These are phyloP conservation scores for Hypothenemus hampei DNA, from an alignment of 1,140 invertebrate species.

Conservation along the genomic window DNA sequence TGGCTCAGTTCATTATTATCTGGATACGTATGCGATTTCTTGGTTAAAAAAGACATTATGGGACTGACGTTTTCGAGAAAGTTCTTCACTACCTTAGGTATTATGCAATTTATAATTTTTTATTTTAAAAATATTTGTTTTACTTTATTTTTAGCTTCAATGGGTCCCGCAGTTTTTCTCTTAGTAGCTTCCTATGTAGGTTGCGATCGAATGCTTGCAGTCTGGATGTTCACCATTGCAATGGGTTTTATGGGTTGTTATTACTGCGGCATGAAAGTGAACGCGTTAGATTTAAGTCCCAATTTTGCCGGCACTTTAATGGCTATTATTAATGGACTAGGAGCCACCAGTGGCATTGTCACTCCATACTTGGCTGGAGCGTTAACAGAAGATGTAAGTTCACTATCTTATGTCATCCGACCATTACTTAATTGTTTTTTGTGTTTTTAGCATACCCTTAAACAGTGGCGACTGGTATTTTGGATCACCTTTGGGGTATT, in stretches of 20 bases:
- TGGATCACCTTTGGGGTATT: conserved; percentile 75
- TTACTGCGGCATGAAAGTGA: conserved; percentile 74
- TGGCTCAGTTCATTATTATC: conserved; percentile 65
- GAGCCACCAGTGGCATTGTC: conserved; percentile 77
- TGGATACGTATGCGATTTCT: conserved; percentile 63
- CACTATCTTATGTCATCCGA: too few species aligned
- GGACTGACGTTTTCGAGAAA: conserved; percentile 61
- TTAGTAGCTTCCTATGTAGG: conserved; percentile 76
- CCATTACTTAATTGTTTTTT: too few species aligned
- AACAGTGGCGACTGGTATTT: conserved; percentile 77
- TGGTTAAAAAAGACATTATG: conserved; percentile 55
- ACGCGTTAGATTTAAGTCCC: conserved; percentile 77
- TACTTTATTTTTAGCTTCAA: conserved; percentile 62
- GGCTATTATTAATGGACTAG: conserved; percentile 80
- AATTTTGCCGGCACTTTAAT: conserved; percentile 80
- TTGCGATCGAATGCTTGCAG: conserved; percentile 60
- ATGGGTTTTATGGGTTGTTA: conserved; percentile 74
- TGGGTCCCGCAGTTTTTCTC: conserved; percentile 72
- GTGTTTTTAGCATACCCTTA: conserved; percentile 58
- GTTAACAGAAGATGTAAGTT: conserved; percentile 65
- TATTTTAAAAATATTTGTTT: not conserved
- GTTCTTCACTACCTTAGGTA: conserved; percentile 67
- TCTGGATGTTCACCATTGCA: conserved; percentile 62
- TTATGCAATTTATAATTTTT: conserved; percentile 6
- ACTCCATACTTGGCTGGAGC: conserved; percentile 73